phyloP scores from a whole-genome alignment of 2,888 invertebrate genomes.

The Labia minor region DNA sequence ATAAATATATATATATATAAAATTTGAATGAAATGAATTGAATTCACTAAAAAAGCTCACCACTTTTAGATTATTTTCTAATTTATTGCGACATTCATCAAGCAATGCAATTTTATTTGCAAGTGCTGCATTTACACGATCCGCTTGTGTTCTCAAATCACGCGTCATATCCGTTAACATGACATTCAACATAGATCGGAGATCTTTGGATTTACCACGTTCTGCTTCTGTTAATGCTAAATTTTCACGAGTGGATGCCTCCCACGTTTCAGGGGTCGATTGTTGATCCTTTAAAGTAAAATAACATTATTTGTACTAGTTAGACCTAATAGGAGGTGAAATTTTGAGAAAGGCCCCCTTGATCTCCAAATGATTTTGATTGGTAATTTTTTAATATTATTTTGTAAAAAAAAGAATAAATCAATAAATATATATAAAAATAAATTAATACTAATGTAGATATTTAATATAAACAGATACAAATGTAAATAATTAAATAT shows the following conservation, averaged over 20 bases:
- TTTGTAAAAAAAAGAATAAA: too few relatives aligned
- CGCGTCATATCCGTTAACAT: constrained; percentile 64
- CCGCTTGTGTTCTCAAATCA: constrained; percentile 72
- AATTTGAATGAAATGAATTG: too few relatives aligned
- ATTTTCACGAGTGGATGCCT: constrained; percentile 67
- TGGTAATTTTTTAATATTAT: too few relatives aligned
- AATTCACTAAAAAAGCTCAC: too few relatives aligned
- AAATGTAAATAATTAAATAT: too few relatives aligned
- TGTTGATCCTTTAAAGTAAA: constrained; percentile 40
- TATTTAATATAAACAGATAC: too few relatives aligned
- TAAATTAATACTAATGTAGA: too few relatives aligned
- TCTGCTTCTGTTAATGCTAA: constrained; percentile 64
- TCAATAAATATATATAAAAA: too few relatives aligned
- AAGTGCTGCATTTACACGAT: constrained; percentile 65
- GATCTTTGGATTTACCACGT: constrained; percentile 59
- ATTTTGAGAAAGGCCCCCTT: too few relatives aligned
- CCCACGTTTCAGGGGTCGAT: constrained; percentile 76
- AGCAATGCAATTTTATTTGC: constrained; percentile 64
- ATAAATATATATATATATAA: too few relatives aligned
- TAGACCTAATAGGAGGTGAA: too few relatives aligned
- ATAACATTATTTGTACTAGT: too few relatives aligned
- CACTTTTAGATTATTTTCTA: constrained; percentile 56
- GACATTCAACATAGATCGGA: constrained; percentile 57
- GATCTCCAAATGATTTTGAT: not conserved
- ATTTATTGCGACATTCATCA: constrained; percentile 52